These are phyloP conservation scores for Uromys caudimaculatus DNA, from an alignment of 2,797 vertebrate species.

Conservation along the genomic window DNA sequence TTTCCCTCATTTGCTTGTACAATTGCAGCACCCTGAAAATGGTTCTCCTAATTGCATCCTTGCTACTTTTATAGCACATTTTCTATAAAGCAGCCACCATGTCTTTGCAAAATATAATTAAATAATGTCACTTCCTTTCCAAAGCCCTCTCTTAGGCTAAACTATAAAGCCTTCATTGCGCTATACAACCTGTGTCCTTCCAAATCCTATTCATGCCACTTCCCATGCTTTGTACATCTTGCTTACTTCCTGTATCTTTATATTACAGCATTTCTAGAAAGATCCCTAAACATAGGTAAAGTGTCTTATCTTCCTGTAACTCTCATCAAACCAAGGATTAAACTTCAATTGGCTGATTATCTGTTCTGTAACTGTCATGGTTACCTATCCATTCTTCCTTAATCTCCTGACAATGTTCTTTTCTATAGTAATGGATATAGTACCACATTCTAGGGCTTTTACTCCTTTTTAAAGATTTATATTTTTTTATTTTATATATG, in stretches of 20 bases:
- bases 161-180: neutral
- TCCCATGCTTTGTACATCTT: neutral
- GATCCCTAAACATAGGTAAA: neutral
- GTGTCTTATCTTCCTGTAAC: neutral
- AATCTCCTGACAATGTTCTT: neutral
- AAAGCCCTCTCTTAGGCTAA: neutral
- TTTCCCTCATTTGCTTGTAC: neutral
- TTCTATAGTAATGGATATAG: neutral
- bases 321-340: conserved; percentile 30
- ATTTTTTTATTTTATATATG: too few relatives aligned
- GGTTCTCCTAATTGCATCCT: neutral
- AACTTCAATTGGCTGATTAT: neutral
- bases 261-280: neutral
- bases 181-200: neutral
- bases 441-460: neutral
- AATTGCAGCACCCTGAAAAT: neutral
- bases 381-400: neutral
- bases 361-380: neutral
- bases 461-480: neutral
- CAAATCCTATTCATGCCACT: neutral
- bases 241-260: neutral
- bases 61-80: neutral
- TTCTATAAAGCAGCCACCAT: neutral
- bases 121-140: neutral
- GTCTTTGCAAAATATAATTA: conserved; percentile 36